phyloP scores from a whole-genome alignment of 2,797 vertebrate genomes.

The Centropyge bicolor region DNA sequence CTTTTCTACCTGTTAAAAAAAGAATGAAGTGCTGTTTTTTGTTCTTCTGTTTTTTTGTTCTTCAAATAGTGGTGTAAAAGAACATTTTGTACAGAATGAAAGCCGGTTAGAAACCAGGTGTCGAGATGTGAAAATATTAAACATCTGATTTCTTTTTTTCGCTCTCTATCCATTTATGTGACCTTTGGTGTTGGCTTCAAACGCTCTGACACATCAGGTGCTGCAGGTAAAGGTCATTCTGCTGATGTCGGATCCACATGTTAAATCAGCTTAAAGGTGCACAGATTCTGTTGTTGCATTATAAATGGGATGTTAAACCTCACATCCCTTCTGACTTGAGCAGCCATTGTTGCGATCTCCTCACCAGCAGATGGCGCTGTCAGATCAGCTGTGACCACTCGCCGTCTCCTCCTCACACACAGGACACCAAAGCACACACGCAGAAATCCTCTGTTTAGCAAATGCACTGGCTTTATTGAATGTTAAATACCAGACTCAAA shows the following conservation, averaged over 20 bases:
- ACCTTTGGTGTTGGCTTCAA: slow-evolving; percentile 8
- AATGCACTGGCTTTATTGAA: slow-evolving; percentile 83
- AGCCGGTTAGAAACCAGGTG: neutral
- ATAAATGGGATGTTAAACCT: neutral
- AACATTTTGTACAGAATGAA: no score
- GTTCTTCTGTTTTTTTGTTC: neutral
- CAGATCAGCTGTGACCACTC: slow-evolving; percentile 12
- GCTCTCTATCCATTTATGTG: neutral
- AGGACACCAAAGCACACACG: slow-evolving; percentile 44
- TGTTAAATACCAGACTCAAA: slow-evolving; percentile 75
- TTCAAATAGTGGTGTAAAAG: neutral
- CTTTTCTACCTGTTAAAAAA: neutral
- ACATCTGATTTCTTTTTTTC: neutral
- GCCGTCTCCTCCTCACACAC: neutral
- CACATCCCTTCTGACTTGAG: no score
- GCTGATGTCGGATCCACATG: neutral
- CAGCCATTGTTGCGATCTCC: neutral
- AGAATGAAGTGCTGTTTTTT: neutral
- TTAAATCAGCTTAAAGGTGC: neutral
- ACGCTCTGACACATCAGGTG: neutral
- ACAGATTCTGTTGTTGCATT: neutral
- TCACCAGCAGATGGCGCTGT: slow-evolving; percentile 68
- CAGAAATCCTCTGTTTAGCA: slow-evolving; percentile 57
- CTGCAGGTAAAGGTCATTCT: slow-evolving; percentile 6
- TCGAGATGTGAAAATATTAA: neutral